A percentile compares a stretch with the other conserved stretches of the same genome.
Conservation (phyloP, 2,888 invertebrate species). For the Ennomos erosarius region DNA sequence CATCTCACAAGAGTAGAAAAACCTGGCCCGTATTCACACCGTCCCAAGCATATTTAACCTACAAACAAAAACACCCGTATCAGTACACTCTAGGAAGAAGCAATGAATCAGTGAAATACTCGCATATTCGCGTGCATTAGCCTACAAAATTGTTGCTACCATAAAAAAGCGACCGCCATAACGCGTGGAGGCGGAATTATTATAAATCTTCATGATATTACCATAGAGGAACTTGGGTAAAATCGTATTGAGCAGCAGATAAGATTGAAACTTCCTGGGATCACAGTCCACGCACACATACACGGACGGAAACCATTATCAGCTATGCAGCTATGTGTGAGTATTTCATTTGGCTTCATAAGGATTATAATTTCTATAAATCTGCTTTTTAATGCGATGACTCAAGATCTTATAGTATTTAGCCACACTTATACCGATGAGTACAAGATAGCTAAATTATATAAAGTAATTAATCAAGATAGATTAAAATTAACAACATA, state of each 20-base stretch:
- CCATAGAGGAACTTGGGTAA: constrained; percentile 79
- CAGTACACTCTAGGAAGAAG: constrained; percentile 34
- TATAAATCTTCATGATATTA: constrained; percentile 84
- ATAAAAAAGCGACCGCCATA: constrained; percentile 73
- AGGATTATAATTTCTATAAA: too few species aligned
- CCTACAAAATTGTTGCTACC: constrained; percentile 69
- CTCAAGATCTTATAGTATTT: too few species aligned
- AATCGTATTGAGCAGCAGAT: constrained; percentile 7
- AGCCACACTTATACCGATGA: too few species aligned
- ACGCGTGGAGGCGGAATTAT: constrained; percentile 73
- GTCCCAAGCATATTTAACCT: constrained; percentile 24
- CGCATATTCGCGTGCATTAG: constrained; percentile 47
- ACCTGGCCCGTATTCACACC: constrained; percentile 13
- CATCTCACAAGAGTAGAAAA: not conserved
- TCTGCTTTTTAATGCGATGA: too few species aligned
- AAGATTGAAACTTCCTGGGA: constrained; percentile 58
- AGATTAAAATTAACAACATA: too few species aligned
- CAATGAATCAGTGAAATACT: constrained; percentile 57
- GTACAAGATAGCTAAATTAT: too few species aligned
- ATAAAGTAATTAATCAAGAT: too few species aligned
- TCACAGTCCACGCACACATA: not conserved
- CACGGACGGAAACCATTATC: too few species aligned
- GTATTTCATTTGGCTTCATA: too few species aligned
- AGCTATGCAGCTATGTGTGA: too few species aligned
- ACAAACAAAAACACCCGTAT: constrained; percentile 33